phyloP scores from a whole-genome alignment of 2,888 invertebrate species.

The Mimumesa dahlbomi region DNA sequence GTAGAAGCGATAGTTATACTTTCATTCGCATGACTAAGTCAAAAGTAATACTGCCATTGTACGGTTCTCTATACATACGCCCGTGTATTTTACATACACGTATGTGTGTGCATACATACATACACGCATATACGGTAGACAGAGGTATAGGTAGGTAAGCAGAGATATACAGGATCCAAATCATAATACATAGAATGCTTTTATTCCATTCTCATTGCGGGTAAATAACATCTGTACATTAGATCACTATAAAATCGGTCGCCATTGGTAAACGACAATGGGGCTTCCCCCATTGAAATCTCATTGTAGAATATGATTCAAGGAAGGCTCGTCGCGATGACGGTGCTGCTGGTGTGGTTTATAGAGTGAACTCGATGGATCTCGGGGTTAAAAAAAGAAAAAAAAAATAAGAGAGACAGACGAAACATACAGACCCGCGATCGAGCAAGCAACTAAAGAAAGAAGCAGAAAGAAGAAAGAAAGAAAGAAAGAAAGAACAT shows the following conservation, averaged over 20 bases:
- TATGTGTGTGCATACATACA: conserved; percentile 11
- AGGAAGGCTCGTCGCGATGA: conserved; percentile 71
- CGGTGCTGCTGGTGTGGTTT: conserved; percentile 58
- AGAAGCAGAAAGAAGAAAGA: conserved; percentile 2
- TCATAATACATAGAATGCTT: conserved; percentile 71
- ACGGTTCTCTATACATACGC: not conserved
- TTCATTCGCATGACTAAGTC: conserved; percentile 30
- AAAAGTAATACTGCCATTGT: not conserved
- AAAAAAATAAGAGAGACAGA: conserved; percentile 20
- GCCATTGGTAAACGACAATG: conserved; percentile 75
- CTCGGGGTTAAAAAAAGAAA: conserved; percentile 11
- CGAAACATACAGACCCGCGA: conserved; percentile 9
- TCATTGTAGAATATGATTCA: conserved; percentile 75
- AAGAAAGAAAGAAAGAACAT: conserved; percentile 29
- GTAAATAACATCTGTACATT: conserved; percentile 80
- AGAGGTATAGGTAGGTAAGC: conserved; percentile 34
- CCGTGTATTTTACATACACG: conserved; percentile 7
- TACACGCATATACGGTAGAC: too few species aligned
- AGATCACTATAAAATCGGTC: conserved; percentile 78
- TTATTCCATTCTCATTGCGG: conserved; percentile 77
- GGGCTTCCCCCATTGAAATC: conserved; percentile 73
- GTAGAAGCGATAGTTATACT: conserved; percentile 25
- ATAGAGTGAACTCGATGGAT: conserved; percentile 51
- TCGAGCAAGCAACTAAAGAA: conserved; percentile 1
- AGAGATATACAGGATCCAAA: conserved; percentile 72